Evolutionary conservation across 2,113 vertebrate genomes (phyloP).

Genomic region (Trochalopteron elliotii): DNA sequence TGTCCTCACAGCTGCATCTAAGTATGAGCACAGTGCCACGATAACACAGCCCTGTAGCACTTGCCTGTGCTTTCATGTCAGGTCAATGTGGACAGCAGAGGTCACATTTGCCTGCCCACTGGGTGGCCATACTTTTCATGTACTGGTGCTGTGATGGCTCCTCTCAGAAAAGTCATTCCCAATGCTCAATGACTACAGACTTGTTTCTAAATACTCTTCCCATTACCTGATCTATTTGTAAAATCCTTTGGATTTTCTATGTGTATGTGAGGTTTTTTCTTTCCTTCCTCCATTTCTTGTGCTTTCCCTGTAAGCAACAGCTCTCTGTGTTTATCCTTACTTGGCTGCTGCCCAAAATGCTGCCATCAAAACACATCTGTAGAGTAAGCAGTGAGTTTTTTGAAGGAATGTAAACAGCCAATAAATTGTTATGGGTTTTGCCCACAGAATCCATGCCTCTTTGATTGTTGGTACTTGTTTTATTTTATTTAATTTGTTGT

Average conservation of each 20-base stretch:
- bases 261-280: accelerated
- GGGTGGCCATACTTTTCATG: background rate
- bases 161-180: background rate
- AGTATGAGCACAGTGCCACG: accelerated
- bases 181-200: background rate
- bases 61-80: background rate
- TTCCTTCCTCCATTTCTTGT: background rate
- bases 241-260: background rate
- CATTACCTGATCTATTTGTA: background rate
- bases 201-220: background rate
- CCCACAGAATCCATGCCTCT: slow-evolving; percentile 16
- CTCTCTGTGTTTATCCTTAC: background rate
- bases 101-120: background rate
- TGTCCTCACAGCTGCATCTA: background rate
- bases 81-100: background rate
- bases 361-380: background rate
- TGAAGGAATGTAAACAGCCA: slow-evolving; percentile 30
- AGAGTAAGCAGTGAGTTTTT: background rate
- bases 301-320: background rate
- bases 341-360: slow-evolving; percentile 21
- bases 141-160: background rate
- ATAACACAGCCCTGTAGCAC: background rate
- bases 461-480: slow-evolving; percentile 29
- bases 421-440: slow-evolving; percentile 13
- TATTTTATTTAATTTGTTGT: slow-evolving; percentile 38